phyloP scores from a whole-genome alignment of 2,797 vertebrate species.

The Cuculus canorus region DNA sequence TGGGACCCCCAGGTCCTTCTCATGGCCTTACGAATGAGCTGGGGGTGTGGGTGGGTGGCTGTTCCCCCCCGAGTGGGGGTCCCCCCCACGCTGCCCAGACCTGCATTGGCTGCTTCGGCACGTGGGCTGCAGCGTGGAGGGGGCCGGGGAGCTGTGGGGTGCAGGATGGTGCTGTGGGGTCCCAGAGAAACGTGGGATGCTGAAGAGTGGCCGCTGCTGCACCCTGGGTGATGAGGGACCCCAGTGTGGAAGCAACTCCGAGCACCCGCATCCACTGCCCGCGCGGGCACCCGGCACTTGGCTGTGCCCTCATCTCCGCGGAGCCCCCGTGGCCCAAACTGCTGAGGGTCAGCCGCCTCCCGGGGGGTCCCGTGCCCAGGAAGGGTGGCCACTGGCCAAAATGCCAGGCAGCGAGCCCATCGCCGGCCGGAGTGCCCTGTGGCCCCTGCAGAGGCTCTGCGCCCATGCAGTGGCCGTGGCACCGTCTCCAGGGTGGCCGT shows the following conservation, averaged over 20 bases:
- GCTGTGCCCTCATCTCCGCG: accelerated
- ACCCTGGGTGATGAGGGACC: too few relatives aligned
- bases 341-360: accelerated
- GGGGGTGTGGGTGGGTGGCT: accelerated
- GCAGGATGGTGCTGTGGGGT: too few relatives aligned
- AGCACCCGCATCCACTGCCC: accelerated
- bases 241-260: accelerated
- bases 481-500: accelerated
- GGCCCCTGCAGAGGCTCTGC: accelerated
- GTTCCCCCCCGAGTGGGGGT: too few relatives aligned
- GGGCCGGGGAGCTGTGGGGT: too few relatives aligned
- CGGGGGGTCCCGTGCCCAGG: accelerated
- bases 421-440: accelerated
- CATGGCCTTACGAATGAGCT: accelerated
- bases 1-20: accelerated
- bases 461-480: accelerated
- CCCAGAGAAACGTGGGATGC: not conserved
- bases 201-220: not conserved
- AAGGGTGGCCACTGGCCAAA: not conserved
- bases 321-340: not conserved
- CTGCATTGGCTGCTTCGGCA: accelerated
- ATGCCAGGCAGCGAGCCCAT: accelerated
- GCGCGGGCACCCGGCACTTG: accelerated
- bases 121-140: too few relatives aligned
- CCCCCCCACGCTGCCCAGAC: not conserved